Evolutionary conservation across 2,888 invertebrate genomes (phyloP).

Genomic region (Fabriciana adippe): DNA sequence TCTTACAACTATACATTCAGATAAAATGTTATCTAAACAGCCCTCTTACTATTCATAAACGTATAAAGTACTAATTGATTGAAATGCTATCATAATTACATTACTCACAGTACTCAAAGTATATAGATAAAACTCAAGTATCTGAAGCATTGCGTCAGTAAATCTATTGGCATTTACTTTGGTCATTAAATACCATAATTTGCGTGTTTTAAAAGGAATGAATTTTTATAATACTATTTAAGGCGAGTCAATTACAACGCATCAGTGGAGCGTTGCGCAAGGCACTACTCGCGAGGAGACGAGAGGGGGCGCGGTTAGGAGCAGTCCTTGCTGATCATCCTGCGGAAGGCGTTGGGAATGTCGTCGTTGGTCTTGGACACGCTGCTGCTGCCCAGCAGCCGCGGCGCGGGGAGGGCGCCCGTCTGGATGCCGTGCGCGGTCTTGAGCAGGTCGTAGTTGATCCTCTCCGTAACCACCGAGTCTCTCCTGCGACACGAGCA

Average conservation of each 20-base stretch:
- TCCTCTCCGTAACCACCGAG: conserved; percentile 92
- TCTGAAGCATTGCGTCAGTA: neutral
- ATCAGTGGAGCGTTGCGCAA: conserved; percentile 42
- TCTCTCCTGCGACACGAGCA: conserved; percentile 85
- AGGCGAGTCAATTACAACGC: conserved; percentile 17
- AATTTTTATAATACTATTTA: conserved; percentile 1
- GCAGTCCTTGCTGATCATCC: conserved; percentile 77
- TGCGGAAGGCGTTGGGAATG: conserved; percentile 90
- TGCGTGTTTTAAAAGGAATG: conserved; percentile 6
- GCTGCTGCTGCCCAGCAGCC: conserved; percentile 88
- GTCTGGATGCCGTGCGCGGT: conserved; percentile 88
- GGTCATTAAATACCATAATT: neutral
- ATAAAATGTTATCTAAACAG: no score
- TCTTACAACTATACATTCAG: no score
- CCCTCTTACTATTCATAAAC: no score
- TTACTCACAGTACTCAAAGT: no score
- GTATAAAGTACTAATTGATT: no score
- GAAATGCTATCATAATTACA: no score
- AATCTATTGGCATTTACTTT: neutral
- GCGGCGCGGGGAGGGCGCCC: conserved; percentile 87
- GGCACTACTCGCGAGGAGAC: conserved; percentile 37
- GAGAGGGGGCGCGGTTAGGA: conserved; percentile 52
- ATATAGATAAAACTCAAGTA: no score
- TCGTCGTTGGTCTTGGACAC: conserved; percentile 91
- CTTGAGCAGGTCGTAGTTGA: conserved; percentile 95